phyloP scores from a whole-genome alignment of 1,140 invertebrate genomes.

The Microplitis mediator region DNA sequence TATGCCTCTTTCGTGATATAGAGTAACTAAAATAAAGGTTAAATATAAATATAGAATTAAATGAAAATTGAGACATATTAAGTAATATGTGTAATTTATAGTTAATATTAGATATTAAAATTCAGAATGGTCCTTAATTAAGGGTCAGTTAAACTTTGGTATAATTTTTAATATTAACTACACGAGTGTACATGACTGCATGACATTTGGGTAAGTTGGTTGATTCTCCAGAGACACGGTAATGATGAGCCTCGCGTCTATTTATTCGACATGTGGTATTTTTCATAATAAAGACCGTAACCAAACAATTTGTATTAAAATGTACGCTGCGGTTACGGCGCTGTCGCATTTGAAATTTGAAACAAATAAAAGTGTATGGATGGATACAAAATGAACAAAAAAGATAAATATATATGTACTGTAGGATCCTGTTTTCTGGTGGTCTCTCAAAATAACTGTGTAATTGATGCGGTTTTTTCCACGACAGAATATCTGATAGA shows the following conservation, averaged over 20 bases:
- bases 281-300: conserved; percentile 24
- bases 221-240: not conserved
- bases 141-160: too few relatives aligned
- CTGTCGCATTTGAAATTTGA: conserved; percentile 20
- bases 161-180: too few relatives aligned
- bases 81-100: too few relatives aligned
- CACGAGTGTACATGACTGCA: too few relatives aligned
- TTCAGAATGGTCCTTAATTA: too few relatives aligned
- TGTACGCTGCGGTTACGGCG: conserved; percentile 33
- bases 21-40: not conserved
- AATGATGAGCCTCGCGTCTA: not conserved
- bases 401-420: not conserved
- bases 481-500: conserved; percentile 3
- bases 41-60: conserved; percentile 9
- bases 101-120: too few relatives aligned
- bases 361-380: conserved; percentile 11
- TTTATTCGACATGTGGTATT: conserved; percentile 8
- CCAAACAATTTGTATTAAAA: conserved; percentile 53
- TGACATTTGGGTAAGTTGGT: not conserved
- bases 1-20: conserved; percentile 22
- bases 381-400: not conserved
- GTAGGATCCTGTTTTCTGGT: not conserved
- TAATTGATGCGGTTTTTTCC: conserved; percentile 29
- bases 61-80: too few relatives aligned
- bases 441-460: conserved; percentile 6